Percentiles rank a stretch among this genome's conserved stretches.
phyloP scores from a whole-genome alignment of 2,113 vertebrate species.

The Paradoxurus hermaphroditus region DNA sequence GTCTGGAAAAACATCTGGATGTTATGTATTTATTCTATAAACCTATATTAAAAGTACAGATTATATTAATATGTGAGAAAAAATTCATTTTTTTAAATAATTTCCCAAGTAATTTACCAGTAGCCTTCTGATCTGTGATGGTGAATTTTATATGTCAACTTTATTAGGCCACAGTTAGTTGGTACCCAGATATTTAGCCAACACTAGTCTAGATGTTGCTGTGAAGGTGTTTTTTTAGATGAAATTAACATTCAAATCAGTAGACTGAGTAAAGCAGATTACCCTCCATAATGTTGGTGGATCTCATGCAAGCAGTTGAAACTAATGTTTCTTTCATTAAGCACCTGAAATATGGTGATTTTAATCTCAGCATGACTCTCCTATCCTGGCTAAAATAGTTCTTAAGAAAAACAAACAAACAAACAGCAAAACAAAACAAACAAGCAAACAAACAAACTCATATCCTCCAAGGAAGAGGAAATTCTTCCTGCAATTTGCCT shows the following conservation, averaged over 20 bases:
- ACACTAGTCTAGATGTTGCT: neutral
- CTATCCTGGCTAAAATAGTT: neutral
- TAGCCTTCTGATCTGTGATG: neutral
- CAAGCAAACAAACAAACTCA: neutral
- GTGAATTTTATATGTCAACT: neutral
- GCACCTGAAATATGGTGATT: neutral
- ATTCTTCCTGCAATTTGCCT: neutral
- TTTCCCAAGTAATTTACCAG: constrained; percentile 3
- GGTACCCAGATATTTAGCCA: neutral
- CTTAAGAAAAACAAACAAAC: neutral
- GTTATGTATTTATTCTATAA: neutral
- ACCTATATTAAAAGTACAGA: neutral
- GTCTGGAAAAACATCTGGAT: neutral
- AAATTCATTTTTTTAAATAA: neutral
- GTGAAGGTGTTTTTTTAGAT: neutral
- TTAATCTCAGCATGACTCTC: neutral
- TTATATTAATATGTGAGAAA: neutral
- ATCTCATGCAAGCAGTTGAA: neutral
- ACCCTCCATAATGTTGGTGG: neutral
- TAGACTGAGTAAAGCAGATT: neutral
- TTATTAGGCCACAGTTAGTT: neutral
- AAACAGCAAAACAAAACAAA: neutral
- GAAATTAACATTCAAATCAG: neutral
- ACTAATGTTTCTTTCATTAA: neutral
- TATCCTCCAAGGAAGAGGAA: neutral